A percentile compares a stretch with the other conserved stretches of the same genome.
These are phyloP conservation scores for Sycobia sp. DNA, from an alignment of 1,140 invertebrate genomes.

Conservation along the genomic window DNA sequence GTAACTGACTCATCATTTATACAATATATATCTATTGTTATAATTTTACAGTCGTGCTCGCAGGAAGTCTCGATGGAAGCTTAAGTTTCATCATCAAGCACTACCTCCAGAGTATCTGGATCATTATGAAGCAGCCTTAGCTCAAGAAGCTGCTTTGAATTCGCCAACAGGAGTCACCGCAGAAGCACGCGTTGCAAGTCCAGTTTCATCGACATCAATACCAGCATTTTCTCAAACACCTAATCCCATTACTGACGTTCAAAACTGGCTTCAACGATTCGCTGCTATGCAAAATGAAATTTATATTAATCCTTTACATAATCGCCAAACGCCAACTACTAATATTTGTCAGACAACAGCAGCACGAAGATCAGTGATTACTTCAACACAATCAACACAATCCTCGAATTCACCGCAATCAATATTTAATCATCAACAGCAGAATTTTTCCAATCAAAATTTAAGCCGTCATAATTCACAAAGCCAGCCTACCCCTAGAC, in stretches of 20 bases:
- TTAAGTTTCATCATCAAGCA: conserved; percentile 83
- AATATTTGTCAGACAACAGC: conserved; percentile 24
- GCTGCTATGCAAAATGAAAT: conserved; percentile 69
- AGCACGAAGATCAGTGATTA: conserved; percentile 49
- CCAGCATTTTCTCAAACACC: conserved; percentile 43
- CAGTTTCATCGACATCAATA: conserved; percentile 34
- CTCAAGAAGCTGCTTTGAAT: conserved; percentile 59
- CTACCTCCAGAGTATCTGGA: conserved; percentile 78
- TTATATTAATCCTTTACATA: conserved; percentile 32
- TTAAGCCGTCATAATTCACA: not conserved
- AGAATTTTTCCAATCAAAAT: not conserved
- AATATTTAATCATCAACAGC: conserved; percentile 20
- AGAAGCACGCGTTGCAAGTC: conserved; percentile 31
- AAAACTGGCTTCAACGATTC: conserved; percentile 74
- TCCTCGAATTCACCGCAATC: conserved; percentile 32
- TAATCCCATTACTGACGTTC: conserved; percentile 61
- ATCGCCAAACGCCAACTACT: conserved; percentile 32
- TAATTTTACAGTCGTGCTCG: conserved; percentile 60
- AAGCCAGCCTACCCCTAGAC: conserved; percentile 46
- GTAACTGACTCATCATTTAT: no score
- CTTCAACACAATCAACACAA: conserved; percentile 44
- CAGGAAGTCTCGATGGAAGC: conserved; percentile 73
- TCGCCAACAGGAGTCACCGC: conserved; percentile 38
- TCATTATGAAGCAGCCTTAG: conserved; percentile 77
- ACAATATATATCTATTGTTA: no score